These are phyloP conservation scores for Aphelocoma californica DNA, from an alignment of 2,797 vertebrate genomes.

Conservation along the genomic window DNA sequence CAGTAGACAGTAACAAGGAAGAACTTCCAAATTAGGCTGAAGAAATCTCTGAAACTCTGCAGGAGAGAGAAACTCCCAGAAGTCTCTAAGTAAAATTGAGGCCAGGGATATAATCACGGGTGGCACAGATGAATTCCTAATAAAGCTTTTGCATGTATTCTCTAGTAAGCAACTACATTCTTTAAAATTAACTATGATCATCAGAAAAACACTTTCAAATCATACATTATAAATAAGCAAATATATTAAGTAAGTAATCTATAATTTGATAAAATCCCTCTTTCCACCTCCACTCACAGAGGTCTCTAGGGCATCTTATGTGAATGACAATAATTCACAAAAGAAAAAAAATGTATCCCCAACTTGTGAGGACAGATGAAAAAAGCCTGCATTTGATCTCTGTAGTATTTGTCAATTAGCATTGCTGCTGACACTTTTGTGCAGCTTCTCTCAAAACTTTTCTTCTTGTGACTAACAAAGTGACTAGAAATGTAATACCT, in stretches of 20 bases:
- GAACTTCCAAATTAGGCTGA: background rate
- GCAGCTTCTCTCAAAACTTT: background rate
- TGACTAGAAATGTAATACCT: background rate
- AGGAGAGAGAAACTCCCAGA: background rate
- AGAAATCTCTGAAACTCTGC: background rate
- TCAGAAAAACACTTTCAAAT: background rate
- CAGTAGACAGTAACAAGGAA: background rate
- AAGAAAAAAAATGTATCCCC: background rate
- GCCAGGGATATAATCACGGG: background rate
- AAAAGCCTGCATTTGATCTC: background rate
- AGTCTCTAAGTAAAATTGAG: background rate
- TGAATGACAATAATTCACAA: background rate
- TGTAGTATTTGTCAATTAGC: background rate
- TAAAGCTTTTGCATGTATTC: background rate
- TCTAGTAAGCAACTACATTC: background rate
- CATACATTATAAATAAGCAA: constrained; percentile 29
- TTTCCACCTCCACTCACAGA: background rate
- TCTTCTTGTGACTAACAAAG: background rate
- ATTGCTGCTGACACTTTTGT: background rate
- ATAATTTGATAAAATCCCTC: background rate
- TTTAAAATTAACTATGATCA: background rate
- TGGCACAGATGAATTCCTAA: background rate
- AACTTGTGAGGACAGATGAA: background rate
- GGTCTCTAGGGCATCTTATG: background rate
- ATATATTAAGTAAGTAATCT: background rate